Base-by-base conservation (phyloP, 2,888 invertebrate species). In the Abrostola triplasia region DNA sequence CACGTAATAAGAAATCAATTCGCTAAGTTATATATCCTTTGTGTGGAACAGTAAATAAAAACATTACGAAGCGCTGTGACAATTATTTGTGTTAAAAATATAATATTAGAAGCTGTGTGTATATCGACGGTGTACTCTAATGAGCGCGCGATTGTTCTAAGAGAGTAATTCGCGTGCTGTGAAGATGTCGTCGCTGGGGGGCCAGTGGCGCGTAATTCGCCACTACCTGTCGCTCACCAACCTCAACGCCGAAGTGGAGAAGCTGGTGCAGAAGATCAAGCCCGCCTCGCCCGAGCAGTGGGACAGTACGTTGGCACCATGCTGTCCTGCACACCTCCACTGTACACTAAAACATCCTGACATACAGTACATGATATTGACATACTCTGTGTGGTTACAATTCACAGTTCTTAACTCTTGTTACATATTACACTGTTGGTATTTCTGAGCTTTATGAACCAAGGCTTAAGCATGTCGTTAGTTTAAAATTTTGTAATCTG, bases 171-270 rank as follows among this genome's bases (percentile, higher is more conserved):
- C 5, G 13, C n/a, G 36, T 40, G 44, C 47, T 36, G 9, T 51
- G 48, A 73, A 37, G 44, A 93, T 92, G 92, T 91, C 93, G 71
- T 93, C 93, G 5, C 73, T 92, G 56, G 92, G 94, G 13, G 88
- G 91, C 35, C 94, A 93, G 84, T 94, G 94, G 94, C 85, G 90
- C 36, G 80, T 92, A 50, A 89, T 94, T 55, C 84, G 94, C 35
- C 92, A 92, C 76, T 93, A 92, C 75, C 83, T 94, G 49, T 92
- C 93, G 9, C 77, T 90, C 64, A 82, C 82, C 38, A 92, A 90
- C 76, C 82, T 93, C 64, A 88, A 90, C 53, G 59, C 88, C 0
- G 94, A 94, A 80, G 86, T 92, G 8, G 93, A 94, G 49, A 92
- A 92, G 80, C 76, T 93, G 66, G 80, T 92, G 52, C 92, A 90